A percentile compares a stretch with the other conserved stretches of the same genome.
phyloP scores from a whole-genome alignment of 2,797 vertebrate genomes.

The Anguilla megastoma region DNA sequence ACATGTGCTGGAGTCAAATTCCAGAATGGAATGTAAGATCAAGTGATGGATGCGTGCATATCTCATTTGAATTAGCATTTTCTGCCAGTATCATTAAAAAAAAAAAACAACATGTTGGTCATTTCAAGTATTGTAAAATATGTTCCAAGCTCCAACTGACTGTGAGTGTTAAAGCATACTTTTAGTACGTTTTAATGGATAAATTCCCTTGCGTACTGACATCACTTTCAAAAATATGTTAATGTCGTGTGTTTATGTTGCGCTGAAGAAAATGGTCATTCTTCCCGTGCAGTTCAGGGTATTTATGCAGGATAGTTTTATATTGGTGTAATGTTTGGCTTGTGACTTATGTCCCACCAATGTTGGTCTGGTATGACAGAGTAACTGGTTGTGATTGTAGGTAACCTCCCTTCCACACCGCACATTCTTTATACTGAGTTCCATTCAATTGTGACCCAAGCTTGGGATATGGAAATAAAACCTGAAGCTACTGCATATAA shows the following conservation, averaged over 20 bases:
- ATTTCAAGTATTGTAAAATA: not conserved
- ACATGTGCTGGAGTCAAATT: conserved; percentile 11
- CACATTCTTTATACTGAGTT: not conserved
- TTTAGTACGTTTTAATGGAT: not conserved
- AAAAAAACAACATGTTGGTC: no score
- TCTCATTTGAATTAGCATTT: not conserved
- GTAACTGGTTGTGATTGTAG: not conserved
- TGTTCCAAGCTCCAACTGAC: not conserved
- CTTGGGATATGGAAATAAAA: not conserved
- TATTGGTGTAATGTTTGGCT: not conserved
- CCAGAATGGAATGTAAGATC: not conserved
- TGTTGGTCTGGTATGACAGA: not conserved
- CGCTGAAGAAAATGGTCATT: not conserved
- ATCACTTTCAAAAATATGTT: not conserved
- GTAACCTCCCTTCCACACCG: not conserved
- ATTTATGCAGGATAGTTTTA: not conserved
- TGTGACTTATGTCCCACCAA: not conserved
- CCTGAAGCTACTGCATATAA: not conserved
- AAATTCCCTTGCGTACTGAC: not conserved
- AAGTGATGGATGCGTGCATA: not conserved
- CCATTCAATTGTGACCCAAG: not conserved
- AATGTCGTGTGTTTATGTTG: not conserved
- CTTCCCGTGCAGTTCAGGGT: not conserved
- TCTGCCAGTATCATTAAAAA: not conserved
- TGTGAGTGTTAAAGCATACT: not conserved